Conservation (phyloP, 1,140 invertebrate genomes). For the Papilio polytes region DNA sequence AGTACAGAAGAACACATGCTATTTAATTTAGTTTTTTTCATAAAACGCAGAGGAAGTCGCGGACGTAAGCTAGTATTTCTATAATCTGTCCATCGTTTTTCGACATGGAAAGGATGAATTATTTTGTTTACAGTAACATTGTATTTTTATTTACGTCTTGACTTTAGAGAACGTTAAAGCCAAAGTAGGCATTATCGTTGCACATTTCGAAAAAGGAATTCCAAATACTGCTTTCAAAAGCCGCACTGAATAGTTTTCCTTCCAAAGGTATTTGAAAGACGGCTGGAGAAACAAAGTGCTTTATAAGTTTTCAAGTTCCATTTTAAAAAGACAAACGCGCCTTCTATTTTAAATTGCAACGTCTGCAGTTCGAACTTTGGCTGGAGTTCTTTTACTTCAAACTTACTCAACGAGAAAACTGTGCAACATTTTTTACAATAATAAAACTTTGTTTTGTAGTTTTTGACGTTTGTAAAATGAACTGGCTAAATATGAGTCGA, state of each 20-base stretch:
- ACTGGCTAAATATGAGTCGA: neutral
- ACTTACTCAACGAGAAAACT: neutral
- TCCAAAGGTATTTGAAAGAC: constrained; percentile 31
- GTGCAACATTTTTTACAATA: constrained; percentile 2
- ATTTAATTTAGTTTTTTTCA: too few relatives aligned
- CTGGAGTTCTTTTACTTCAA: constrained; percentile 1
- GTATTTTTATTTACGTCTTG: neutral
- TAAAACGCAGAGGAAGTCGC: too few relatives aligned
- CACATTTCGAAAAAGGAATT: constrained; percentile 12
- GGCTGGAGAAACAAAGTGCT: constrained; percentile 35
- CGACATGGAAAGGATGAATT: too few relatives aligned
- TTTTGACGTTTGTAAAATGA: neutral
- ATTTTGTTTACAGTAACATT: neutral
- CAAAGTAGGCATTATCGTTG: neutral
- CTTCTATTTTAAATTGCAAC: constrained; percentile 40
- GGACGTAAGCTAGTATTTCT: too few relatives aligned
- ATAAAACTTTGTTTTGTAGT: neutral
- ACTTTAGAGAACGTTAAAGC: neutral
- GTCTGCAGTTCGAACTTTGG: constrained; percentile 23
- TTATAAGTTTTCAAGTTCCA: constrained; percentile 38
- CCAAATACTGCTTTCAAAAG: constrained; percentile 23
- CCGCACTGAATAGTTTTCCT: constrained; percentile 14
- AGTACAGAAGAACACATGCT: too few relatives aligned
- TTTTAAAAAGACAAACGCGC: constrained; percentile 35
- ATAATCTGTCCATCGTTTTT: too few relatives aligned